These are phyloP conservation scores for Steinernema carpocapsae DNA, from an alignment of 2,888 invertebrate species.

Conservation along the genomic window DNA sequence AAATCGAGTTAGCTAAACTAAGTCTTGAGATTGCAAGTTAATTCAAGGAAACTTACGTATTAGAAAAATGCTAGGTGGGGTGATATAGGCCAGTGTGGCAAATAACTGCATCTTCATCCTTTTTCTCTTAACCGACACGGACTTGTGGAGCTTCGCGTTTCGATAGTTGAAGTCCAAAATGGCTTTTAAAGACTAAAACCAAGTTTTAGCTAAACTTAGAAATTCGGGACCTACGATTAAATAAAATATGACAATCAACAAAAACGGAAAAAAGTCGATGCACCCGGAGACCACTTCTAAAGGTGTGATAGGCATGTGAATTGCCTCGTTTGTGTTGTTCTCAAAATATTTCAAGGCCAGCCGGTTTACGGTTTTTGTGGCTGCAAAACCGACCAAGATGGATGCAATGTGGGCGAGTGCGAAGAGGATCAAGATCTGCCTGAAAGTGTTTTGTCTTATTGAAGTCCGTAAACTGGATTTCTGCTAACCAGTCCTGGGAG, in stretches of 20 bases:
- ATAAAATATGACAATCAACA: not conserved
- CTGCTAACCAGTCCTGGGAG: not conserved
- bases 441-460: not conserved
- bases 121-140: not conserved
- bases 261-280: conserved; percentile 11
- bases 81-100: conserved; percentile 14
- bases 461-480: not conserved
- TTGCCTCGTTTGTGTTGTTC: not conserved
- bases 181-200: not conserved
- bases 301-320: not conserved
- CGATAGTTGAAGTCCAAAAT: conserved; percentile 4
- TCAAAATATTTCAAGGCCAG: not conserved
- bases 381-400: not conserved
- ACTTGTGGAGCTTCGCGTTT: not conserved
- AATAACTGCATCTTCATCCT: not conserved
- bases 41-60: not conserved
- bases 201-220: not conserved
- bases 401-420: not conserved
- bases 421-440: not conserved
- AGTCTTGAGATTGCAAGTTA: not conserved
- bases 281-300: not conserved
- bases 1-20: not conserved
- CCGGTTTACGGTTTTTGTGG: not conserved
- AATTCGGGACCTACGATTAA: not conserved
- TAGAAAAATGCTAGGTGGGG: conserved; percentile 9